These are phyloP conservation scores for Sminthurinus aureus DNA, from an alignment of 2,888 invertebrate species.

Conservation along the genomic window DNA sequence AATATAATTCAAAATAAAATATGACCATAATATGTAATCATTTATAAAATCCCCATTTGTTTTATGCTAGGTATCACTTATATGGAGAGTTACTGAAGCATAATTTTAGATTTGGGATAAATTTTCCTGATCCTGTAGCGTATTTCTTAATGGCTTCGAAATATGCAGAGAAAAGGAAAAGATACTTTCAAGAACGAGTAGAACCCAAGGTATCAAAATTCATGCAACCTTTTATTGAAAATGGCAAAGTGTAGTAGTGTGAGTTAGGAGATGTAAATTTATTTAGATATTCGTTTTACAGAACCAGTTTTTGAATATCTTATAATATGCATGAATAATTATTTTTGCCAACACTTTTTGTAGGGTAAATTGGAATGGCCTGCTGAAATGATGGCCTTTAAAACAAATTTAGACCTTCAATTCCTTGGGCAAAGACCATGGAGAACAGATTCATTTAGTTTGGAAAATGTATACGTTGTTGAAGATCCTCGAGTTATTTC, in stretches of 20 bases:
- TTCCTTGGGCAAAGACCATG: constrained; percentile 58
- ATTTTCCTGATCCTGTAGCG: constrained; percentile 53
- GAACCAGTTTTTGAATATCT: background rate
- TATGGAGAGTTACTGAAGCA: constrained; percentile 56
- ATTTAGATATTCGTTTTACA: background rate
- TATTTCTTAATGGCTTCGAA: constrained; percentile 53
- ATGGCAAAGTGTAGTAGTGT: too few species aligned
- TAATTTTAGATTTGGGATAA: constrained; percentile 43
- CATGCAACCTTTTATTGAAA: background rate
- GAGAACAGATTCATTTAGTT: constrained; percentile 49
- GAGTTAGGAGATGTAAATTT: too few species aligned
- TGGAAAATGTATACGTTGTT: constrained; percentile 43
- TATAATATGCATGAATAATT: too few species aligned
- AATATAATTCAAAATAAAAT: background rate
- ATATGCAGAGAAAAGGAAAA: constrained; percentile 50
- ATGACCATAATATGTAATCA: background rate
- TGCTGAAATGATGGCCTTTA: constrained; percentile 46
- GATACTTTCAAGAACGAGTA: constrained; percentile 24
- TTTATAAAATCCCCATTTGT: background rate
- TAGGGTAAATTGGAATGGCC: constrained; percentile 44
- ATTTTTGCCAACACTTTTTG: background rate
- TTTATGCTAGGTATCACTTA: constrained; percentile 45
- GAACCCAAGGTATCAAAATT: constrained; percentile 20
- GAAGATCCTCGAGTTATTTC: constrained; percentile 47
- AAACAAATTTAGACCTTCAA: constrained; percentile 43